Base-by-base conservation (phyloP, 2,888 invertebrate genomes). In the Amiota minor region DNA sequence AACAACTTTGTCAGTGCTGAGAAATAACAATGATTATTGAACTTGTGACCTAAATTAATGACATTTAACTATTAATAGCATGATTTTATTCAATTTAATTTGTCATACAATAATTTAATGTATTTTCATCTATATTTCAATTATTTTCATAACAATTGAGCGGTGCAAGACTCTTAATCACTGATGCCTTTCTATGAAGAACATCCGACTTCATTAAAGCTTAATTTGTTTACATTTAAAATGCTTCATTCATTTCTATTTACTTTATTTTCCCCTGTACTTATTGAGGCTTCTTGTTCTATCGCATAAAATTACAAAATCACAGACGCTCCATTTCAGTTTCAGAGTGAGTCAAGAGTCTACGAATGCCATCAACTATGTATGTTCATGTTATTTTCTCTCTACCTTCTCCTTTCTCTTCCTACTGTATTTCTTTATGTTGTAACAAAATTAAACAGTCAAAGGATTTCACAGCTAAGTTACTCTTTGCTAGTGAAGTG, bases 391-490 rank as follows among this genome's bases (percentile, higher is more conserved):
- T 72, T 78, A 77, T 78, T 20, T 59, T 18, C 12, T 59, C 9
- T 59, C 4, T 59, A 20, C 20, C 20, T 59, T 59, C n/a, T 59
- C 20, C 9, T 20, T 59, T 20, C 35, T 35, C 35, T 6, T 35
- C 35, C 35, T 35, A 35, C 6, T 35, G 35, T 35, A 35, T 35
- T 35, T 35, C 35, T 35, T 35, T 2, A 35, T 35, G 10, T 11
- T 67, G 71, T 74, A 74, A 78, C n/a, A 46, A 80, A 79, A 83
- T 84, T 83, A 81, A 83, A 84, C 75, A 77, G 81, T 84, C 84
- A 82, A 83, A 80, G 82, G 79, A 80, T 80, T 78, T 79, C 75
- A 71, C 71, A 72, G 59, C 68, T 69, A 72, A 75, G 74, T 74
- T 74, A 71, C 77, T 77, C 73, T 65, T 74, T 56, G 70, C 71